Evolutionary conservation across 1,140 invertebrate genomes (phyloP).

Genomic region (Gryon sp.): DNA sequence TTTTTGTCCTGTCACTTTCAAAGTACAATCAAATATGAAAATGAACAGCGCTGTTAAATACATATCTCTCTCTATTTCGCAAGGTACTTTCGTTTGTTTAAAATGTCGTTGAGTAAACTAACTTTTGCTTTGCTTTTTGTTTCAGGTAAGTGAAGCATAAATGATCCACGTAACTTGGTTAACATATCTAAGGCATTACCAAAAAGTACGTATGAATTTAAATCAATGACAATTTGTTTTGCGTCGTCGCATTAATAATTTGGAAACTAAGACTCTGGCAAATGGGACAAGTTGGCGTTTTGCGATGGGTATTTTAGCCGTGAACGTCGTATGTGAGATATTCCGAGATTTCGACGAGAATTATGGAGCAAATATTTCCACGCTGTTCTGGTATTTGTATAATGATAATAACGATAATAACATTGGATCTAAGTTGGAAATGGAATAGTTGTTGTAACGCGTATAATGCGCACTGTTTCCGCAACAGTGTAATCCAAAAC

Average conservation of each 20-base stretch:
- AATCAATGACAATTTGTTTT: conserved; percentile 20
- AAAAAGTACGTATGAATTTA: conserved; percentile 25
- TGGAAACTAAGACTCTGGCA: conserved; percentile 3
- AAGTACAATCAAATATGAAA: too few relatives aligned
- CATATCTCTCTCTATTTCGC: too few relatives aligned
- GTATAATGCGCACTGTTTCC: too few relatives aligned
- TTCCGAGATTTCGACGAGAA: neutral
- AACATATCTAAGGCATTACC: conserved; percentile 22
- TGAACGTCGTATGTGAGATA: conserved; percentile 2
- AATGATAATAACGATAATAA: neutral
- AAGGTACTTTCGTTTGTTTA: conserved; percentile 13
- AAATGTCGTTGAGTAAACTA: too few relatives aligned
- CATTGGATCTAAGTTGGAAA: neutral
- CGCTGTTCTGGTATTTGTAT: neutral
- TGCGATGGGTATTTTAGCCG: conserved; percentile 5
- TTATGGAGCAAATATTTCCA: conserved; percentile 10
- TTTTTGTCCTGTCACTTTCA: neutral
- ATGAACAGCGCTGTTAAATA: too few relatives aligned
- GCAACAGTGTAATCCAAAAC: too few relatives aligned
- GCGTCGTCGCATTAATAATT: conserved; percentile 12
- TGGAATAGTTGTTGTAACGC: too few relatives aligned
- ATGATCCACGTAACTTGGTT: neutral
- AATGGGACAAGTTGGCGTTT: conserved; percentile 9
- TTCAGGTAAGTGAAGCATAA: conserved; percentile 38
- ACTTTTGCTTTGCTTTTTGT: conserved; percentile 38